Base-by-base conservation (phyloP, 2,888 invertebrate species). In the Polymixis flavicincta region DNA sequence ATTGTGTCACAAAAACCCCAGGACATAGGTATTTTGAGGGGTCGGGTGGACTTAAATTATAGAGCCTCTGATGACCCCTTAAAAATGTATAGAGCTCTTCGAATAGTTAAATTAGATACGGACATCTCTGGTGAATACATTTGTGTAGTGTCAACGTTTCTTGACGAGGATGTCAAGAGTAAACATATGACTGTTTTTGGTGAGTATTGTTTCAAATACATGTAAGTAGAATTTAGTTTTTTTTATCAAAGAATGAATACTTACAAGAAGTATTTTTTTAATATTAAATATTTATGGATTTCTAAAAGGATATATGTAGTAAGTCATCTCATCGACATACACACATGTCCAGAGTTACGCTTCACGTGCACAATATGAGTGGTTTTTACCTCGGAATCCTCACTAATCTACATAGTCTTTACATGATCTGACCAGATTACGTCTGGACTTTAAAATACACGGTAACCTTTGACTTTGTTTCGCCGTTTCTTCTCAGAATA, bases 51-150 rank as follows among this genome's bases (percentile, higher is more conserved):
- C 92, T 95, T 97, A 73, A 96, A 96, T 54, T 98, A 97, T 92
- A 96, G 96, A 86, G 97, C 97, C 0, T 97, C 98, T 1, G 96
- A 96, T 69, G 97, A 98, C 89, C 97, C 97, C 6, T 96, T 97
- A 87, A 97, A 97, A 87, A 97, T 97, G 95, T 97, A 98, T 92
- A 96, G 98, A 88, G 98, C 98, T 7, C 95, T 98, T 84, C 97
- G 97, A 88, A 97, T 98, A 89, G 94, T 97, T 63, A 97, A 97
- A 91, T 98, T 98, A 28, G 97, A 98, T 55, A 97, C 97, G 64
- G 97, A 98, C 85, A 96, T 98, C 87, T 97, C 97, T 70, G 98
- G 98, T 54, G 97, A 97, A 85, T 98, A 98, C 90, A 97, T 97
- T 85, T 98, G 98, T 94, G 97, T 97, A 78, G 98, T 98, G 73